These are phyloP conservation scores for Monarcha castaneiventris DNA, from an alignment of 2,113 vertebrate species.

Conservation along the genomic window DNA sequence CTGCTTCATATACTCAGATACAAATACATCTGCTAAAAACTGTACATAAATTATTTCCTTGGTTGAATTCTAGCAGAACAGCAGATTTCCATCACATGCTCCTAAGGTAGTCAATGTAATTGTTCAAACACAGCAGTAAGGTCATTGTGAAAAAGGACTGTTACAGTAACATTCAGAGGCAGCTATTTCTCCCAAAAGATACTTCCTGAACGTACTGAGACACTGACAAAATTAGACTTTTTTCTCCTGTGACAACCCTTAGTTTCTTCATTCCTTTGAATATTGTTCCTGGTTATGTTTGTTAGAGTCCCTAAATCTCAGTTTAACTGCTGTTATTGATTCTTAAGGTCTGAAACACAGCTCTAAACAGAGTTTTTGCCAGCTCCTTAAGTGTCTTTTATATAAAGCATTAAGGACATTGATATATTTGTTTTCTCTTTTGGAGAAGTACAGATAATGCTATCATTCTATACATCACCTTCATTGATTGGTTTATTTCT, in stretches of 20 bases:
- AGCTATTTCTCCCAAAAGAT: not conserved
- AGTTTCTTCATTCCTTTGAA: conserved; percentile 10
- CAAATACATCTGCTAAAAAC: not conserved
- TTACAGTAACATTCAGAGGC: not conserved
- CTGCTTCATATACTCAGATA: not conserved
- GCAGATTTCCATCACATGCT: not conserved
- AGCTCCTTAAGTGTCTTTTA: conserved; percentile 9
- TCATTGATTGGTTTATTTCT: conserved; percentile 59
- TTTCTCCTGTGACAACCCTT: not conserved
- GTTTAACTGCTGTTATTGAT: conserved; percentile 25
- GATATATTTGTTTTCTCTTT: conserved; percentile 47
- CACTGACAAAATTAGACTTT: not conserved
- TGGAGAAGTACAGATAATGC: not conserved
- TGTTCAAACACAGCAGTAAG: not conserved
- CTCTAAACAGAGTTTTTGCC: not conserved
- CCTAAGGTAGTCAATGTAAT: not conserved
- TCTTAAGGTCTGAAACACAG: not conserved
- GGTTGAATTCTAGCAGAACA: not conserved
- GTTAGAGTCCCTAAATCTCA: conserved; percentile 16
- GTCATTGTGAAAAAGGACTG: not conserved
- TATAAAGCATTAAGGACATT: conserved; percentile 1
- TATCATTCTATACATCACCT: conserved; percentile 32
- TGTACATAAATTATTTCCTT: not conserved
- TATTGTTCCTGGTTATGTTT: not conserved
- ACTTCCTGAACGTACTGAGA: not conserved